A percentile compares a stretch with the other conserved stretches of the same genome.
phyloP scores from a whole-genome alignment of 2,888 invertebrate species.

The Volucella zonaria region DNA sequence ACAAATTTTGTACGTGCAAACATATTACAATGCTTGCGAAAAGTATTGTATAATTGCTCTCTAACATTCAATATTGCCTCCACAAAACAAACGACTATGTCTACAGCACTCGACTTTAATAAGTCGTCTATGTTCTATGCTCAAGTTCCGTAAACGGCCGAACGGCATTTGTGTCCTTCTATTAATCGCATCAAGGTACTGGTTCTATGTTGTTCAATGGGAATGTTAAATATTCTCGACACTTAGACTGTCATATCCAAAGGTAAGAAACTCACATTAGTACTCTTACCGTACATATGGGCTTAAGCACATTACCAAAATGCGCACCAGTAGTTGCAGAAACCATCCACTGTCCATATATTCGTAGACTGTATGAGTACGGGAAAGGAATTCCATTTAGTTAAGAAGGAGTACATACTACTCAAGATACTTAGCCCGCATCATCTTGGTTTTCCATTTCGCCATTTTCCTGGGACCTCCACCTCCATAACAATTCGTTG shows the following conservation, averaged over 20 bases:
- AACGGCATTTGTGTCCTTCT: conserved; percentile 1
- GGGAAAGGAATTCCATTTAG: conserved; percentile 44
- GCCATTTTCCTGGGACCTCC: neutral
- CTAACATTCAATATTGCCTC: conserved; percentile 38
- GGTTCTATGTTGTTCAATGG: neutral
- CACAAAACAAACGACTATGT: conserved; percentile 35
- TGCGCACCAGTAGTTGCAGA: conserved; percentile 2
- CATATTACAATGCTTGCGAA: conserved; percentile 13
- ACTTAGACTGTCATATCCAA: conserved; percentile 6
- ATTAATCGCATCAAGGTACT: conserved; percentile 12
- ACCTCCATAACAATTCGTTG: conserved; percentile 15
- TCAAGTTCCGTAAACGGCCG: conserved; percentile 39
- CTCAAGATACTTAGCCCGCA: conserved; percentile 15
- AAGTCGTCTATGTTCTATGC: conserved; percentile 42
- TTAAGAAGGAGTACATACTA: conserved; percentile 32
- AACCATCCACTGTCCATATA: conserved; percentile 10
- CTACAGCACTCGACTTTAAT: conserved; percentile 44
- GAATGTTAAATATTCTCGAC: conserved; percentile 44
- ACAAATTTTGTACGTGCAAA: neutral
- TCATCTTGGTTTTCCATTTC: conserved; percentile 6
- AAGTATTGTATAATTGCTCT: conserved; percentile 39
- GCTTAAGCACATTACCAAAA: conserved; percentile 2
- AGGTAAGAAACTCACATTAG: neutral
- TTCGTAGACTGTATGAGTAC: no score
- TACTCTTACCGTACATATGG: conserved; percentile 4